A percentile compares a stretch with the other conserved stretches of the same genome.
These are phyloP conservation scores for Temnothorax unifasciatus DNA, from an alignment of 2,888 invertebrate genomes.

Conservation along the genomic window DNA sequence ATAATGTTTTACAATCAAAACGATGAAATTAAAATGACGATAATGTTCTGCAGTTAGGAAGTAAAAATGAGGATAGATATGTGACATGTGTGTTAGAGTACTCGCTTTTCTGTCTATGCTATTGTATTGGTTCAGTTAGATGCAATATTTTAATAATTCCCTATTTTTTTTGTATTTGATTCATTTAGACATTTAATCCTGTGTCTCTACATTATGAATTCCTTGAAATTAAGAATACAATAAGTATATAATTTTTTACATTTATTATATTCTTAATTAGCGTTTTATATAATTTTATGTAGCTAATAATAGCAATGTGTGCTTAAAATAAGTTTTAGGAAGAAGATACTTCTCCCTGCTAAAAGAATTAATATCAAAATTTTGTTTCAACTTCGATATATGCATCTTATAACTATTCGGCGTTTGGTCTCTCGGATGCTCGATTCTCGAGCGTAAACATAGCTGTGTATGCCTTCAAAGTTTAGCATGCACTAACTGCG, in stretches of 20 bases:
- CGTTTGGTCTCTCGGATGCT: conserved; percentile 46
- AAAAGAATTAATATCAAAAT: conserved; percentile 33
- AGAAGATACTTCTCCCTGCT: neutral
- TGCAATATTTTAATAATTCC: neutral
- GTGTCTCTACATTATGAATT: neutral
- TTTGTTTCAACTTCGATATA: conserved; percentile 15
- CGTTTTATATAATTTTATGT: neutral
- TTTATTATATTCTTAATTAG: neutral
- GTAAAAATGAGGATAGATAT: neutral
- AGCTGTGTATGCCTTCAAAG: conserved; percentile 46
- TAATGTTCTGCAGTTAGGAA: neutral
- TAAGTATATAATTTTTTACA: neutral
- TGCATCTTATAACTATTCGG: conserved; percentile 34
- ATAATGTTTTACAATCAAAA: neutral
- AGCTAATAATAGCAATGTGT: neutral
- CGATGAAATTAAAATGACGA: neutral
- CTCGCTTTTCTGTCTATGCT: neutral
- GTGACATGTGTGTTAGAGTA: neutral
- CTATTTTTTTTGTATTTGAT: neutral
- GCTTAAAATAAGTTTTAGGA: neutral
- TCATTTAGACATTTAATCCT: neutral
- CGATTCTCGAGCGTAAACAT: conserved; percentile 54
- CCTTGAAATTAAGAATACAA: neutral
- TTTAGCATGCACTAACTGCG: conserved; percentile 57
- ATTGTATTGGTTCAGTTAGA: neutral